Evolutionary conservation across 2,113 vertebrate genomes (phyloP).

Genomic region (Pao palembangensis): DNA sequence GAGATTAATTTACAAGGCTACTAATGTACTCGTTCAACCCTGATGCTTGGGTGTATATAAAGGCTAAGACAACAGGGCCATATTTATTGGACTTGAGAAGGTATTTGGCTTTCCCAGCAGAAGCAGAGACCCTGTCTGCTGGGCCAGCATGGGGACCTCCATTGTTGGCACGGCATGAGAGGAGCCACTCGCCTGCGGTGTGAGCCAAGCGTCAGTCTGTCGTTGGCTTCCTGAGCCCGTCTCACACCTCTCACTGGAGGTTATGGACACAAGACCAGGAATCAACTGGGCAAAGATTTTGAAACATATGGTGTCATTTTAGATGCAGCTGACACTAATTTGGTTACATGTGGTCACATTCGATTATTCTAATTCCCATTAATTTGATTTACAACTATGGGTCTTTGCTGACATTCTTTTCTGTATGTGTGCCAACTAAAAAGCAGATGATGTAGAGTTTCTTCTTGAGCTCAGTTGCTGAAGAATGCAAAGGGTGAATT

Average conservation of each 20-base stretch:
- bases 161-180: slow-evolving; percentile 60
- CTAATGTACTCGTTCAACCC: slow-evolving; percentile 36
- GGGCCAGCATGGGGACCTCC: slow-evolving; percentile 32
- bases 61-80: slow-evolving; percentile 7
- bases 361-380: slow-evolving; percentile 7
- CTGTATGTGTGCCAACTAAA: too few relatives aligned
- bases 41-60: background rate
- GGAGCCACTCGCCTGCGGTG: slow-evolving; percentile 39
- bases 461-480: too few relatives aligned
- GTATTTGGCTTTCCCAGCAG: too few relatives aligned
- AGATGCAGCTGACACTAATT: slow-evolving; percentile 1
- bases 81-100: background rate
- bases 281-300: slow-evolving; percentile 54
- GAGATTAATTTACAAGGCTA: slow-evolving; percentile 42
- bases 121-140: slow-evolving; percentile 19
- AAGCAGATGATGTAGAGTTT: too few relatives aligned
- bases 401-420: too few relatives aligned
- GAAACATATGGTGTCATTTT: slow-evolving; percentile 49
- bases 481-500: slow-evolving; percentile 9
- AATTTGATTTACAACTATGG: slow-evolving; percentile 22
- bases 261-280: slow-evolving; percentile 33
- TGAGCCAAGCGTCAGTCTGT: slow-evolving; percentile 68
- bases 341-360: too few relatives aligned
- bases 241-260: slow-evolving; percentile 32
- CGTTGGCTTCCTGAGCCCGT: slow-evolving; percentile 44